Evolutionary conservation across 2,113 vertebrate species (phyloP), one percentile per base, ranked within the genome.

Genomic region (Capra hircus): DNA sequence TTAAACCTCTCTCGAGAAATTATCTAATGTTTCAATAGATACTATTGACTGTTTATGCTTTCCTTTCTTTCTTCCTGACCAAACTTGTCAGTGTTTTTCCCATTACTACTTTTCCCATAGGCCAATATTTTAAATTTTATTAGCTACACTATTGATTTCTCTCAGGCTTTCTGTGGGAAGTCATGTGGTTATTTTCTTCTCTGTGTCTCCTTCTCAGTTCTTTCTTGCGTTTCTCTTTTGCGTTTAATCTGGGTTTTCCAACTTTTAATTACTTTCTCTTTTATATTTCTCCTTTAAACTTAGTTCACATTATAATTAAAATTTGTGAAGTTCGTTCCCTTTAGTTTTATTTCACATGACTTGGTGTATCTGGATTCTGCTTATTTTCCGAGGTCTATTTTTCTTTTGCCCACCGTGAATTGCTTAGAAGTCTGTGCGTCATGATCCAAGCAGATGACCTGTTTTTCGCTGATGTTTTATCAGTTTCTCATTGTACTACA

Each of bases 11-110:
- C 2, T 48, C 53, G 7, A 45, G 57, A 9, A 11, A 45, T 5
- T 2, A 3, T 11, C 45, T 62, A 15, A 30, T 21, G 6, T 52
- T 78, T 57, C 2, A 1, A 4, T 19, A 5, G 3, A 3, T 14
- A 3, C 15, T 23, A 1, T 17, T 10, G 6, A 23, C 14, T 3
- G 1, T 11, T 36, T 6, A 23, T 16, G 1, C 28, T 6, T 28
- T 21, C 15, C 21, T 50, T 91, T 80, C 28, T 7, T 43, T n/a
- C 6, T 16, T 43, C 23, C 6, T 5, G n/a, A 43, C 16, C 28
- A 13, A 8, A 1, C 19, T 2, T 23, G 6, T 5, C 33, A 6
- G 5, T 19, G 5, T 23, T 53, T 14, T 36, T 8, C 11, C 84
- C 7, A 7, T 48, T 21, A 16, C 30, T 45, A 16, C 16, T 27